Percentiles rank a stretch among this genome's conserved stretches.
These are phyloP conservation scores for Danionella cerebrum DNA, from an alignment of 2,113 vertebrate species.

Conservation along the genomic window DNA sequence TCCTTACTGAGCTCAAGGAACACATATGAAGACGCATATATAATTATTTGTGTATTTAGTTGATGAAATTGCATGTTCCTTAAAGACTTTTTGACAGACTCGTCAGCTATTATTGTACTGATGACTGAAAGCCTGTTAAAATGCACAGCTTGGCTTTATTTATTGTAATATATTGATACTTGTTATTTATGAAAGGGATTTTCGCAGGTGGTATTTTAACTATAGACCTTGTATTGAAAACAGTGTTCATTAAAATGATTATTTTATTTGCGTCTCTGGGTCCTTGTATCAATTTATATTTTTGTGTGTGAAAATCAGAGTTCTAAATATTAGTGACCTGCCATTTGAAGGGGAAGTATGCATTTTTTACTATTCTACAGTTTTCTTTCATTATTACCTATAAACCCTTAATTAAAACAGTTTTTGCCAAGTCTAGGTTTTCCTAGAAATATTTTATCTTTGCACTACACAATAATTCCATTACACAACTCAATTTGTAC, in stretches of 20 bases:
- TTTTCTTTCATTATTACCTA: too few relatives aligned
- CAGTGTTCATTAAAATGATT: constrained; percentile 53
- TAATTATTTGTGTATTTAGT: neutral
- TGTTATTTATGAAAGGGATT: constrained; percentile 47
- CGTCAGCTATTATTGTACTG: constrained; percentile 18
- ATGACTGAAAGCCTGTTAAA: constrained; percentile 19
- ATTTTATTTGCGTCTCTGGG: constrained; percentile 24
- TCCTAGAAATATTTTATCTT: too few relatives aligned
- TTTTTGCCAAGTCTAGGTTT: too few relatives aligned
- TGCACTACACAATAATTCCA: too few relatives aligned
- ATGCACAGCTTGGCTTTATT: constrained; percentile 31
- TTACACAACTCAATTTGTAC: too few relatives aligned
- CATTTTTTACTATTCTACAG: too few relatives aligned
- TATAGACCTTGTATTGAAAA: constrained; percentile 43
- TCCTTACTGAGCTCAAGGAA: neutral
- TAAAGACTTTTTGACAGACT: neutral
- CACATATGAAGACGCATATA: neutral
- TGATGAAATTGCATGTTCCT: constrained; percentile 36
- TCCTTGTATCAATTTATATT: neutral
- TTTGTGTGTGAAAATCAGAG: too few relatives aligned
- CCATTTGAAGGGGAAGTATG: too few relatives aligned
- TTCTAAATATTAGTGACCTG: too few relatives aligned
- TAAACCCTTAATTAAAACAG: too few relatives aligned
- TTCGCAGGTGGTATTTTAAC: constrained; percentile 41
- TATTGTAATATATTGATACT: constrained; percentile 37